Evolutionary conservation across 37 sponge, comb jelly and placozoan genomes (phyloP).

Genomic region (Petrosia ficiformis): DNA sequence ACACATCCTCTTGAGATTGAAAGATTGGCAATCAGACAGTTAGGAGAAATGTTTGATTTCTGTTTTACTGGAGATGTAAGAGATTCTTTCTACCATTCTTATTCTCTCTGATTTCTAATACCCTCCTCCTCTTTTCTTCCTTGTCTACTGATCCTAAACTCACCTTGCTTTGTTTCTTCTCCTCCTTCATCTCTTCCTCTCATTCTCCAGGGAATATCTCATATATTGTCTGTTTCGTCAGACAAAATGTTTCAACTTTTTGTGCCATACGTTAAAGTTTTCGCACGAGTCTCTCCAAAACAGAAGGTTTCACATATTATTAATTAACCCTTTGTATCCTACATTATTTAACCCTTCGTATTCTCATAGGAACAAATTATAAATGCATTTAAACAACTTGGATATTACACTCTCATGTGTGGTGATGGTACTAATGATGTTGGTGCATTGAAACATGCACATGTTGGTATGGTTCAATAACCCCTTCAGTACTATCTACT

Average conservation of each 20-base stretch:
- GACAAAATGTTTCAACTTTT: conserved; percentile 34
- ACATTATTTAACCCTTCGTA: not conserved
- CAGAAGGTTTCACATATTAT: conserved; percentile 68
- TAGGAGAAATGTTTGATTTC: conserved; percentile 62
- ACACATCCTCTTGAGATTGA: conserved; percentile 22
- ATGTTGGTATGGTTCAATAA: conserved; percentile 73
- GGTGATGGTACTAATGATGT: conserved; percentile 99
- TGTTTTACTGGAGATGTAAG: conserved; percentile 97
- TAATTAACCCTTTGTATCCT: not conserved
- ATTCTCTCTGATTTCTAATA: too few relatives aligned
- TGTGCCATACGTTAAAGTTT: conserved; percentile 75
- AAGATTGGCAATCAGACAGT: conserved; percentile 1
- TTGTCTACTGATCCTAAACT: too few relatives aligned
- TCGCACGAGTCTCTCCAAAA: conserved; percentile 96
- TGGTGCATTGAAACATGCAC: conserved; percentile 97
- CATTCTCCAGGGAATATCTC: conserved; percentile 48
- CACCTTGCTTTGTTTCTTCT: not conserved
- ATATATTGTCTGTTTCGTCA: conserved; percentile 16
- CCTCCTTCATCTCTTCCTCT: not conserved
- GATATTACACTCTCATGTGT: conserved; percentile 95
- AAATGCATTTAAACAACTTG: conserved; percentile 58
- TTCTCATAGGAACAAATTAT: conserved; percentile 67
- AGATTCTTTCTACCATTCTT: too few relatives aligned
- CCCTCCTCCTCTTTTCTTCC: too few relatives aligned
- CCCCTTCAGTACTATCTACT: not conserved